Percentiles rank a stretch among this genome's conserved stretches.
phyloP scores from a whole-genome alignment of 1,140 invertebrate species.

The Atta cephalotes region DNA sequence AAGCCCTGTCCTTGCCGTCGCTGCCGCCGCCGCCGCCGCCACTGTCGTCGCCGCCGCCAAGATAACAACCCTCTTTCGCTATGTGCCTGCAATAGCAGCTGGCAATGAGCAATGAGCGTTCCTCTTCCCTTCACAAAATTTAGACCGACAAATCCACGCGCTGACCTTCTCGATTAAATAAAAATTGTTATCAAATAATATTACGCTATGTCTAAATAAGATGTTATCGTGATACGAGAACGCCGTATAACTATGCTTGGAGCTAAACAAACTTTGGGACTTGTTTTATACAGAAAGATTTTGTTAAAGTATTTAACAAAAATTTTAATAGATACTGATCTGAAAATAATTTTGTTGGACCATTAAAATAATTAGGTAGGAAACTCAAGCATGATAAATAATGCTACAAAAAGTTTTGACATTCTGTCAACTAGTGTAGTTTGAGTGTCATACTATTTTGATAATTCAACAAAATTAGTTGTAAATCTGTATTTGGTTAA shows the following conservation, averaged over 20 bases:
- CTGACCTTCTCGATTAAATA: constrained; percentile 13
- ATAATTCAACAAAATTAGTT: too few relatives aligned
- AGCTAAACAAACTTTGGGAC: neutral
- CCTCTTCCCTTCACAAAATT: constrained; percentile 28
- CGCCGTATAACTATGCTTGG: too few relatives aligned
- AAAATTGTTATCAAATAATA: constrained; percentile 1
- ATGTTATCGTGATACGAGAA: neutral
- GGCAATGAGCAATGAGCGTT: constrained; percentile 10
- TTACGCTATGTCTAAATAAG: neutral
- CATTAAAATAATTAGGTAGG: too few relatives aligned
- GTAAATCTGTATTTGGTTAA: too few relatives aligned
- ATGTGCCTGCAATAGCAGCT: constrained; percentile 66
- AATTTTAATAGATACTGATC: too few relatives aligned
- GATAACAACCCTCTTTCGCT: constrained; percentile 73
- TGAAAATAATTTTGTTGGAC: too few relatives aligned
- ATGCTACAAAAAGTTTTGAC: too few relatives aligned
- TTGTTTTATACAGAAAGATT: neutral
- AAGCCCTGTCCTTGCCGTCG: constrained; percentile 79
- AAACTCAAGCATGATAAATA: too few relatives aligned
- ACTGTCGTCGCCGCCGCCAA: constrained; percentile 52
- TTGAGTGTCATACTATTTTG: too few relatives aligned
- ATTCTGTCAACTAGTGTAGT: too few relatives aligned
- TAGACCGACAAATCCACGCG: neutral
- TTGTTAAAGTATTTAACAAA: too few relatives aligned
- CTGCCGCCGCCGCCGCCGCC: constrained; percentile 35